A percentile compares a stretch with the other conserved stretches of the same genome.
Conservation (phyloP, 2,797 vertebrate species). For the Syngnathus rostellatus region DNA sequence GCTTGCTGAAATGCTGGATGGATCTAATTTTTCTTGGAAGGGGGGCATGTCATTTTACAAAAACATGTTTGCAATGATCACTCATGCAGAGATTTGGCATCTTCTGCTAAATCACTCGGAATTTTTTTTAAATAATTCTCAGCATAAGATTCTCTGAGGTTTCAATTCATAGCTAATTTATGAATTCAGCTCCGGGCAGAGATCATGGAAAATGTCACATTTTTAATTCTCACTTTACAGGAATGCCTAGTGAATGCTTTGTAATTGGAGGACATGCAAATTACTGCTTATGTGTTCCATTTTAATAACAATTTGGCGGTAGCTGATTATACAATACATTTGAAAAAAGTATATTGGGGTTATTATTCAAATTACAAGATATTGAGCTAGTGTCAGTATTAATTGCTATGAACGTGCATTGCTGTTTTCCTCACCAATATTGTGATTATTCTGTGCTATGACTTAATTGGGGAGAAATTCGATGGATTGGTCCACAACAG, state of each 20-base stretch:
- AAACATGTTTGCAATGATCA: no score
- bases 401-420: slow-evolving; percentile 37
- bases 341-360: slow-evolving; percentile 2
- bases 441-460: slow-evolving; percentile 56
- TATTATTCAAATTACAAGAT: slow-evolving; percentile 33
- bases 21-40: no score
- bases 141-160: slow-evolving; percentile 16
- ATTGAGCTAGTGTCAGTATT: slow-evolving; percentile 29
- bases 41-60: no score
- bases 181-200: slow-evolving; percentile 43
- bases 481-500: slow-evolving; percentile 58
- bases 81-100: background rate
- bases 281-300: slow-evolving; percentile 19
- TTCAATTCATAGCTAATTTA: slow-evolving; percentile 48
- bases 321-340: slow-evolving; percentile 16
- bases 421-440: slow-evolving; percentile 41
- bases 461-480: slow-evolving; percentile 68
- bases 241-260: slow-evolving; percentile 19
- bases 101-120: background rate
- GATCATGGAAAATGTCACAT: slow-evolving; percentile 32
- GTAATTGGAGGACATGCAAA: slow-evolving; percentile 12
- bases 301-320: background rate
- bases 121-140: background rate
- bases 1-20: no score
- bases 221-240: slow-evolving; percentile 51